Base-by-base conservation (phyloP, 2,888 invertebrate species). In the Philopedon plagiatum region DNA sequence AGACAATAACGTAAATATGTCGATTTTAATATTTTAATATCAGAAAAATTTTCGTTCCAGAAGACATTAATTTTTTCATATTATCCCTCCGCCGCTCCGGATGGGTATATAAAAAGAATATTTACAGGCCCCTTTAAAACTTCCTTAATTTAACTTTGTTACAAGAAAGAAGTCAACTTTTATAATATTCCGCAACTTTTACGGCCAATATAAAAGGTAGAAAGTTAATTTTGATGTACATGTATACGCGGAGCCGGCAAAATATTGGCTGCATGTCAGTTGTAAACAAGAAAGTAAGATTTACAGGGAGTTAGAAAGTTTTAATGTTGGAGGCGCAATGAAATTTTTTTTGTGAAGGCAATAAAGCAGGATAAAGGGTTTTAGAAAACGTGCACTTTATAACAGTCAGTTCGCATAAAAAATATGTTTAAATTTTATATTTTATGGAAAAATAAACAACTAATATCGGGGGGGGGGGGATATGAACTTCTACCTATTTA, bases 101-200 rank as follows among this genome's bases (percentile, higher is more conserved):
- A 41, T 41, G 7, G 23, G 66, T 21, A 39, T 67, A 67, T 56
- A 69, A 62, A 62, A 62, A 46, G 44, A 49, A 67, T 61, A 68
- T 68, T 68, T 68, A 68, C 23, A 39, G 58, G 39, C 49, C 58
- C 39, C 46, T 68, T 63, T 57, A 72, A 72, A 72, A 72, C 62
- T 72, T 72, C 67, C 63, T 72, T 72, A 54, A 72, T 72, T 72
- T 72, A 72, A 72, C 67, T 72, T 72, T 72, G 72, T 63, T 68
- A 61, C 56, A n/a, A 39, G 23, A 34, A 37, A 61, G 71, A 61
- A 71, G 71, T 71, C 65, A 71, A 71, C 66, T 71, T 71, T 71
- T 62, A 67, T 71, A 71, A 71, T 71, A 71, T 71, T 61, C 54
- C 62, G 49, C 62, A 67, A 66, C 57, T 66, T 64, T 68, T 68